phyloP scores from a whole-genome alignment of 30 jellyfish, hydroid and myxozoan species.

The Sanderia malayensis region DNA sequence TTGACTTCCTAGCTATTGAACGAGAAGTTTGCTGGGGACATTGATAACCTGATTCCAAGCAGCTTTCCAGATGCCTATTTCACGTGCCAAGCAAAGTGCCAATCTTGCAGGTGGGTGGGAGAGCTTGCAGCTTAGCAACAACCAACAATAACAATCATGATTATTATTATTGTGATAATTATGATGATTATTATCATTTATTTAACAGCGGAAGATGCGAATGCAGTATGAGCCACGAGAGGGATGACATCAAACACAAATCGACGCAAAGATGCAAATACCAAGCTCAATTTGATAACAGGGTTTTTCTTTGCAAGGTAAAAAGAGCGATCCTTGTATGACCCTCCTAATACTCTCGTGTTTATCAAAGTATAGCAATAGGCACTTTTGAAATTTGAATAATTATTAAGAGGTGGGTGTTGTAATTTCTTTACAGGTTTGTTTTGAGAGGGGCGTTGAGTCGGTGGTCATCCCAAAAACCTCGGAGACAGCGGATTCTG shows the following conservation, averaged over 20 bases:
- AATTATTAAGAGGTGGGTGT: too few relatives aligned
- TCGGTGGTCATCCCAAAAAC: slow-evolving; percentile 92
- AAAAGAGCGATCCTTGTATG: neutral
- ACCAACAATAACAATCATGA: neutral
- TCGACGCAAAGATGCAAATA: slow-evolving; percentile 73
- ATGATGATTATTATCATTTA: neutral
- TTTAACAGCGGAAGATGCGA: slow-evolving; percentile 77
- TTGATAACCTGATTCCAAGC: slow-evolving; percentile 79
- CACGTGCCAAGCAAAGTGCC: slow-evolving; percentile 84
- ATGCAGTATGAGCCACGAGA: slow-evolving; percentile 93
- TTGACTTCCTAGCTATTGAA: slow-evolving; percentile 77
- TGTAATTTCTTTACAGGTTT: slow-evolving; percentile 44
- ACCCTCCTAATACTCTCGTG: neutral
- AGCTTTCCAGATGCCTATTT: slow-evolving; percentile 98
- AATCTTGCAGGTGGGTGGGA: slow-evolving; percentile 94
- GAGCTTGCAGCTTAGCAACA: too few relatives aligned
- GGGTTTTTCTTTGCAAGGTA: slow-evolving; percentile 85
- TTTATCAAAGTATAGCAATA: too few relatives aligned
- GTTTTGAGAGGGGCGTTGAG: slow-evolving; percentile 91
- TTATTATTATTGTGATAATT: neutral
- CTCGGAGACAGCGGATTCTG: slow-evolving; percentile 84
- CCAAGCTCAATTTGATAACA: slow-evolving; percentile 95
- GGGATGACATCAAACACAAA: slow-evolving; percentile 66
- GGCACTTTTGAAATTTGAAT: too few relatives aligned
- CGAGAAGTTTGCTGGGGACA: slow-evolving; percentile 92